Evolutionary conservation across 2,888 invertebrate species (phyloP), one percentile per base, ranked within the genome.

Genomic region (Mactromeris polynyma): DNA sequence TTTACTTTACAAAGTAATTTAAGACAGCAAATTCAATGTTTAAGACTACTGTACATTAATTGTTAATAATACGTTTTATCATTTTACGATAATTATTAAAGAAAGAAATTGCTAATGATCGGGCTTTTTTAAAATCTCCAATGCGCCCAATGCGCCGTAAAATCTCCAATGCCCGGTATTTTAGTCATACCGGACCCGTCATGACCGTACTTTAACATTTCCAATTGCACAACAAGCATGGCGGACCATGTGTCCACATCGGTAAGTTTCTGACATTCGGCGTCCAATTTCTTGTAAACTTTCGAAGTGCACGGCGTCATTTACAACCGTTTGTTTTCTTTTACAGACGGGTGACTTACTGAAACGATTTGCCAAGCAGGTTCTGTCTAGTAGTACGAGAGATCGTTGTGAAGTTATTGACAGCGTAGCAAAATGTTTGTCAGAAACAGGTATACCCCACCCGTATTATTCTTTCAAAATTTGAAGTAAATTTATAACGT

Each of bases 221-320:
- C 73, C 33, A 73, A 94, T 95, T 95, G 95, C 95, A 95, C 95
- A 93, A 95, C 94, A 93, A 95, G 92, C 93, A 95, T 95, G 94
- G 95, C 95, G 94, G 95, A 93, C 90, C 93, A 93, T 93, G 94
- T 92, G 93, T 92, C 91, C 87, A 85, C 90, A 87, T 93, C 94
- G 91, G 94, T 94, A 92, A 91, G 94, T 88, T 86, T 81, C 54
- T 73, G 38, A 19, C 21, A 26, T 51, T 58, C 81, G 64, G 78
- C 58, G 38, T 89, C 77, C 42, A 26, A 33, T 81, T 40, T 14
- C 42, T 36, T 9, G 26, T n/a, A 7, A 36, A 31, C 36, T 78
- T 51, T 4, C 6, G 6, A 11, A 38, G 17, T 78, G 1, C 4
- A 33, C 46, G 9, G 4, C 17, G 77, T 42, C 9, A 54, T 38